Percentiles rank a stretch among this genome's conserved stretches.
Conservation (phyloP, 2,888 invertebrate species). For the Nasonovia ribisnigri region DNA sequence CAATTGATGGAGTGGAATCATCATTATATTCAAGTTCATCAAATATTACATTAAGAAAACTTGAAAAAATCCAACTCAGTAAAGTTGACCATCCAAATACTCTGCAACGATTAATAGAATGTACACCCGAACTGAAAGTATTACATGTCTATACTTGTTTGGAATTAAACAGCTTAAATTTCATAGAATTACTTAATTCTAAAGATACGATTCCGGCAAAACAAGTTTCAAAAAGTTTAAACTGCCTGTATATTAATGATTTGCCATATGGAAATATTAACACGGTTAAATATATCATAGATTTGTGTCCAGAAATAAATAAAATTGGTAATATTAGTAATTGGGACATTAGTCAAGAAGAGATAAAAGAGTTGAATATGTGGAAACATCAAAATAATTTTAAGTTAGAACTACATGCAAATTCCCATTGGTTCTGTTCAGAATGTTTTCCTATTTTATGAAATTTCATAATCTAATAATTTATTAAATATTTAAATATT, state of each 20-base stretch:
- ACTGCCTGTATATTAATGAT: constrained; percentile 71
- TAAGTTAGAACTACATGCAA: constrained; percentile 70
- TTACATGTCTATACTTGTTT: constrained; percentile 71
- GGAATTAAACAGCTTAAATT: constrained; percentile 70
- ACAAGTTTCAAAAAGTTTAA: constrained; percentile 65
- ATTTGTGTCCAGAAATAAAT: constrained; percentile 70
- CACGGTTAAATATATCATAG: constrained; percentile 70
- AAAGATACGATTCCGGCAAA: constrained; percentile 65
- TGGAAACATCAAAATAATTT: constrained; percentile 70
- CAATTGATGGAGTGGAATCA: constrained; percentile 70
- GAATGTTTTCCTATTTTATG: constrained; percentile 66
- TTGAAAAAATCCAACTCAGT: constrained; percentile 70
- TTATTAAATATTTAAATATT: constrained; percentile 26
- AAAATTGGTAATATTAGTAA: constrained; percentile 71
- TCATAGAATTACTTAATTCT: constrained; percentile 69
- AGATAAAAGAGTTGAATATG: constrained; percentile 69
- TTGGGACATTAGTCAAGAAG: constrained; percentile 70
- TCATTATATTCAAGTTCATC: constrained; percentile 65
- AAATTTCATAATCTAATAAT: constrained; percentile 15
- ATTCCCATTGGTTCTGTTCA: constrained; percentile 71
- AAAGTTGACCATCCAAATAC: constrained; percentile 70
- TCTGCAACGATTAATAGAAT: constrained; percentile 70
- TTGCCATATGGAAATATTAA: constrained; percentile 70
- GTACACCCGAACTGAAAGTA: constrained; percentile 70
- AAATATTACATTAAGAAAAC: constrained; percentile 68